Evolutionary conservation across 2,888 invertebrate species (phyloP).

Genomic region (Ephialtes manifestator): DNA sequence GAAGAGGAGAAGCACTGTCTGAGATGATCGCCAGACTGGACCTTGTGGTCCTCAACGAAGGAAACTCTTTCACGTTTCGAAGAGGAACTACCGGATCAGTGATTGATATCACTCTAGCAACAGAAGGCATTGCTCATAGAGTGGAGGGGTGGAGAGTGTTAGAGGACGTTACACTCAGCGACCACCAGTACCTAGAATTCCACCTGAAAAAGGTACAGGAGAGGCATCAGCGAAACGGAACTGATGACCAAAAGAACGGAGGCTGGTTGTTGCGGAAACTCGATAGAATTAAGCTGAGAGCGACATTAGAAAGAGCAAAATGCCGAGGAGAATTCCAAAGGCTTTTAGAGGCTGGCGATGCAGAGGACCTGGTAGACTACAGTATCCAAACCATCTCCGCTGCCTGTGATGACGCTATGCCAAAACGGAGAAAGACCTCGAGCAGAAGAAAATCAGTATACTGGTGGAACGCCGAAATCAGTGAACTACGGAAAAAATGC

Average conservation of each 20-base stretch:
- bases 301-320: constrained; percentile 37
- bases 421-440: constrained; percentile 26
- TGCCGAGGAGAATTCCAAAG: not conserved
- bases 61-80: too few relatives aligned
- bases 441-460: constrained; percentile 47
- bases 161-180: not conserved
- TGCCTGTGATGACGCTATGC: constrained; percentile 62
- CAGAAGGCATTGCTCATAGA: not conserved
- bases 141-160: not conserved
- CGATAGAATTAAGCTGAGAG: not conserved
- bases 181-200: not conserved
- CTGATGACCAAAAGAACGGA: not conserved
- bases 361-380: not conserved
- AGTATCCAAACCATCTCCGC: constrained; percentile 30
- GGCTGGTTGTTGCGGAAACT: constrained; percentile 11
- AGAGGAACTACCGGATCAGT: too few relatives aligned
- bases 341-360: not conserved
- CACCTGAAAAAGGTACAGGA: not conserved
- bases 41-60: not conserved
- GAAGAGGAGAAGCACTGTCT: too few relatives aligned
- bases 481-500: not conserved
- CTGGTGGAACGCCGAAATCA: constrained; percentile 62
- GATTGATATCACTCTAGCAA: too few relatives aligned
- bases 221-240: not conserved
- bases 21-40: too few relatives aligned